phyloP scores from a whole-genome alignment of 1,140 invertebrate genomes.

The Hycleus cichorii region DNA sequence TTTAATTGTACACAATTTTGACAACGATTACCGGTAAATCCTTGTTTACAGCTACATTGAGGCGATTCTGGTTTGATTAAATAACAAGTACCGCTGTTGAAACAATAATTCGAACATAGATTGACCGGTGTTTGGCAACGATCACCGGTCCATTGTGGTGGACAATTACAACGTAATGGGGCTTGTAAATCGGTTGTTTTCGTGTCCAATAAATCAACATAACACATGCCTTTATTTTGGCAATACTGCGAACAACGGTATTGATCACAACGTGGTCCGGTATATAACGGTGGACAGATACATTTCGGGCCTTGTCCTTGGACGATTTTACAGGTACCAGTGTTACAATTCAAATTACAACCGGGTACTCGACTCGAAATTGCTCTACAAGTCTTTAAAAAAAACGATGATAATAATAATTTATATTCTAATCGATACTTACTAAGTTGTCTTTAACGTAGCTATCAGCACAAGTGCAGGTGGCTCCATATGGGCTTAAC shows the following conservation, averaged over 20 bases:
- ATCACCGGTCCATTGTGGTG: slow-evolving; percentile 55
- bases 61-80: slow-evolving; percentile 34
- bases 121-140: slow-evolving; percentile 54
- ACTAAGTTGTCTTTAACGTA: slow-evolving; percentile 37
- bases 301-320: slow-evolving; percentile 45
- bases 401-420: slow-evolving; percentile 11
- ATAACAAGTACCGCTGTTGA: slow-evolving; percentile 53
- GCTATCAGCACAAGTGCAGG: slow-evolving; percentile 63
- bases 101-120: slow-evolving; percentile 47
- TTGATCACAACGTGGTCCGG: slow-evolving; percentile 53
- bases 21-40: slow-evolving; percentile 44
- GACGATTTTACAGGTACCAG: slow-evolving; percentile 50
- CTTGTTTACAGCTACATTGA: slow-evolving; percentile 49
- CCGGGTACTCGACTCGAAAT: slow-evolving; percentile 1
- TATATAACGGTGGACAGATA: slow-evolving; percentile 52
- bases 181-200: slow-evolving; percentile 23
- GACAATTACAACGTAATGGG: slow-evolving; percentile 52
- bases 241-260: slow-evolving; percentile 58
- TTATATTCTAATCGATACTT: slow-evolving; percentile 15
- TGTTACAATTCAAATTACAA: slow-evolving; percentile 44
- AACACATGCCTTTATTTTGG: slow-evolving; percentile 56
- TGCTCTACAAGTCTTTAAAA: slow-evolving; percentile 28
- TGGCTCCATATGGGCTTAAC: slow-evolving; percentile 42
- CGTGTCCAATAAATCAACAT: slow-evolving; percentile 37
- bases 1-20: slow-evolving; percentile 34